phyloP scores from a whole-genome alignment of 2,113 vertebrate species.

The Oxyura jamaicensis region DNA sequence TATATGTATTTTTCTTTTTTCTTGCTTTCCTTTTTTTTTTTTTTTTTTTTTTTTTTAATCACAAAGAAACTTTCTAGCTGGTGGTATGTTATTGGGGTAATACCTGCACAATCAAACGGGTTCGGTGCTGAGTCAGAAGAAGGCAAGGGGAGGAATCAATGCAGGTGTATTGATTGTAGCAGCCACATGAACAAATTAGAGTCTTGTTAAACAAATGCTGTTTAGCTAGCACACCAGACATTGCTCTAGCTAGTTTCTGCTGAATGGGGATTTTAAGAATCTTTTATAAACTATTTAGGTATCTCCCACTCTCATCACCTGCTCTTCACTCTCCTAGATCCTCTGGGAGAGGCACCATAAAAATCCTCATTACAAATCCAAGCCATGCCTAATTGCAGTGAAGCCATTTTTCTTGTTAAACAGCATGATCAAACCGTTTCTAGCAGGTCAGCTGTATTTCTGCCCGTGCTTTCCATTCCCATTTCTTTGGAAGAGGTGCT shows the following conservation, averaged over 20 bases:
- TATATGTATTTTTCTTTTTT: not conserved
- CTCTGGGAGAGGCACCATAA: not conserved
- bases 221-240: not conserved
- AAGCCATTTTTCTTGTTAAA: not conserved
- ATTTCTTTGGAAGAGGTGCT: not conserved
- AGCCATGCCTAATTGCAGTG: not conserved
- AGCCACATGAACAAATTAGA: not conserved
- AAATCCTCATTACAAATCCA: not conserved
- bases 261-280: not conserved
- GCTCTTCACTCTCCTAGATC: not conserved
- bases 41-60: not conserved
- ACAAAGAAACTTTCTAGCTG: not conserved
- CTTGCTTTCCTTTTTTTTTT: not conserved
- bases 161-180: slow-evolving; percentile 22
- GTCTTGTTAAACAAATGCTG: slow-evolving; percentile 14
- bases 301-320: not conserved
- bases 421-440: not conserved
- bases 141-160: not conserved
- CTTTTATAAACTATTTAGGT: not conserved
- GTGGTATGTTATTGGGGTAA: not conserved
- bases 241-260: not conserved
- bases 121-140: slow-evolving; percentile 11
- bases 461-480: not conserved
- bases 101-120: not conserved
- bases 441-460: slow-evolving; percentile 1